A percentile compares a stretch with the other conserved stretches of the same genome.
phyloP scores from a whole-genome alignment of 2,797 vertebrate species.

The Chiroxiphia lanceolata region DNA sequence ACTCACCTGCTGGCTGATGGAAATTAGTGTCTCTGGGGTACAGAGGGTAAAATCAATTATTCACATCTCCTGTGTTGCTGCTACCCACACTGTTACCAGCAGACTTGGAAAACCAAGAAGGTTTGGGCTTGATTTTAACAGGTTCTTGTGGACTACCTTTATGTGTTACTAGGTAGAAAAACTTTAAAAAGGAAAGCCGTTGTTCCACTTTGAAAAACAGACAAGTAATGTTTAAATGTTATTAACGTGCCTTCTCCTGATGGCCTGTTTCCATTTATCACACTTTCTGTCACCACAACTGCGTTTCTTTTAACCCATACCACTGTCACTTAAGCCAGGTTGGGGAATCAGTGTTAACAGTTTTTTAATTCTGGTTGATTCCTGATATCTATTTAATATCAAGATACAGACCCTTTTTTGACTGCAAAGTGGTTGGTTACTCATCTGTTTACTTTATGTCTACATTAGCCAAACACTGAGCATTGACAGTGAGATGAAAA shows the following conservation, averaged over 20 bases:
- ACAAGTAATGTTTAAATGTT: neutral
- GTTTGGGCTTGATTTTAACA: constrained; percentile 55
- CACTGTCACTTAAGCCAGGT: neutral
- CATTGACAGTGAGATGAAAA: neutral
- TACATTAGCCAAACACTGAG: neutral
- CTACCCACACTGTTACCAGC: constrained; percentile 33
- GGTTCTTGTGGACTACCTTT: neutral
- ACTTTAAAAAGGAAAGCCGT: constrained; percentile 32
- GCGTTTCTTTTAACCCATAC: neutral
- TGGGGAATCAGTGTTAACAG: neutral
- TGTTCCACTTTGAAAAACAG: constrained; percentile 1
- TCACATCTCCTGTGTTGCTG: constrained; percentile 50
- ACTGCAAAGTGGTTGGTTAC: neutral
- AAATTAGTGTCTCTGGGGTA: constrained; percentile 63
- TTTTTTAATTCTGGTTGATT: neutral
- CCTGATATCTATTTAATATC: neutral
- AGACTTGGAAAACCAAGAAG: constrained; percentile 34
- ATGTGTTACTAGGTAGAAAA: neutral
- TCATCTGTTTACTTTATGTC: neutral
- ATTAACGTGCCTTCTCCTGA: neutral
- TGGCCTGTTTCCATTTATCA: neutral
- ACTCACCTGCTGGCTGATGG: constrained; percentile 66
- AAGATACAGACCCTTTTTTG: neutral
- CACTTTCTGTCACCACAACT: neutral
- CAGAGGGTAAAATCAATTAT: constrained; percentile 73